A percentile compares a stretch with the other conserved stretches of the same genome.
These are phyloP conservation scores for Turnix velox DNA, from an alignment of 2,113 vertebrate species.

Conservation along the genomic window DNA sequence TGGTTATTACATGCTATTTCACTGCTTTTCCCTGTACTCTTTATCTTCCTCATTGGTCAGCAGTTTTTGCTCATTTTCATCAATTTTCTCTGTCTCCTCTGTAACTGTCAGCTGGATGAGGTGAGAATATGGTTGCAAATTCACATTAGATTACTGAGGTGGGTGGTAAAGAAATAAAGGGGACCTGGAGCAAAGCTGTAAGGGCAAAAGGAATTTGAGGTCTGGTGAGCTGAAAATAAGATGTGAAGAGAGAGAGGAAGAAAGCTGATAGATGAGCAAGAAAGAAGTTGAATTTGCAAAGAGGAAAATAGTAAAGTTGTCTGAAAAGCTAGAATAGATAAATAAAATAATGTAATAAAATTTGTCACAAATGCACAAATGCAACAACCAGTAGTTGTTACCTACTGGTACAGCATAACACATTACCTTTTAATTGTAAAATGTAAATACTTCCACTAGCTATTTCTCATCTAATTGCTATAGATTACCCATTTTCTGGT, in stretches of 20 bases:
- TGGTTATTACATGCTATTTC: background rate
- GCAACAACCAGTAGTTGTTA: background rate
- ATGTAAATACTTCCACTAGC: background rate
- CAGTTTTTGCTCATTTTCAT: background rate
- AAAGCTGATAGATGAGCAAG: background rate
- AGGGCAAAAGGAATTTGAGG: background rate
- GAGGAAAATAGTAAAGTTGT: background rate
- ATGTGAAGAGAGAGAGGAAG: background rate
- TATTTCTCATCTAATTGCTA: conserved; percentile 16
- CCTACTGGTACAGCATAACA: background rate
- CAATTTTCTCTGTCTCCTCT: background rate
- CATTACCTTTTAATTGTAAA: background rate
- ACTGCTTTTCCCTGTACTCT: background rate
- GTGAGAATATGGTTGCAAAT: background rate
- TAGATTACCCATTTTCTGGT: conserved; percentile 19
- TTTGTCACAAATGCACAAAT: background rate
- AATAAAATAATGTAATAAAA: background rate
- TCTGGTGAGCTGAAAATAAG: background rate
- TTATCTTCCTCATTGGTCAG: background rate
- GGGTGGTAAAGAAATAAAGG: background rate
- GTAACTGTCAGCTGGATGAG: background rate
- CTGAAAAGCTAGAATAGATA: background rate
- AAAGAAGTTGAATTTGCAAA: background rate
- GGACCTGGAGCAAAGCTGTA: background rate
- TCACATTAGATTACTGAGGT: background rate